Evolutionary conservation across 1,140 invertebrate species (phyloP), one percentile per base, ranked within the genome.

Genomic region (Lethrus apterus): DNA sequence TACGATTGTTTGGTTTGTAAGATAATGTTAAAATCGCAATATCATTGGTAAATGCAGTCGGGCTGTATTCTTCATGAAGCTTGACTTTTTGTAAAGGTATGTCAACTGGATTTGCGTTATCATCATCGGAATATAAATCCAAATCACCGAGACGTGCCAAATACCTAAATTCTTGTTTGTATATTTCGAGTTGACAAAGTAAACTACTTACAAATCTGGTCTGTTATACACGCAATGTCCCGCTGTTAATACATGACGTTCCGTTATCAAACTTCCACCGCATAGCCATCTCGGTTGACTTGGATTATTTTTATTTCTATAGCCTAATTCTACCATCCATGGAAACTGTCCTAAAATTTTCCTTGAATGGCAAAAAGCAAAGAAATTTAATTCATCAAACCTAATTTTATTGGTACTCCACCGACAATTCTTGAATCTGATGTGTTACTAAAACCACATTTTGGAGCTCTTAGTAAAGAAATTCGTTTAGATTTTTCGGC

Each of bases 231-330:
- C 80, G 65, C 89, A 93, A 63, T 93, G 90, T 0, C 77, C 86
- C 3, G 89, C 89, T 1, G 89, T 92, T 2, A 93, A 50, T 1
- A 92, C 71, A 61, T 89, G 88, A 7, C 72, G 66, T 0, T 70
- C 54, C 9, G 80, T 80, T 33, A 94, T 76, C 0, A 93, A 69
- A 19, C 82, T 80, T n/a, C 83, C 89, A 0, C 84, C 89, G 63
- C 90, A 94, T n/a, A 79, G 63, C 72, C 79, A 86, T 52, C 69
- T 66, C 0, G 71, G 57, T 45, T 61, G 64, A 31, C 59, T 59
- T 26, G 68, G 66, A 52, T 65, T 68, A n/a, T 69, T 54, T 14
- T 54, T 55, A 51, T 70, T 67, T 43, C 55, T 60, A 66, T 83
- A 86, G 0, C 83, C 83, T 20, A 88, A 66, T 2, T 77, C 74